These are phyloP conservation scores for Drosophila diplacantha DNA, from an alignment of 2,888 invertebrate genomes.

Conservation along the genomic window DNA sequence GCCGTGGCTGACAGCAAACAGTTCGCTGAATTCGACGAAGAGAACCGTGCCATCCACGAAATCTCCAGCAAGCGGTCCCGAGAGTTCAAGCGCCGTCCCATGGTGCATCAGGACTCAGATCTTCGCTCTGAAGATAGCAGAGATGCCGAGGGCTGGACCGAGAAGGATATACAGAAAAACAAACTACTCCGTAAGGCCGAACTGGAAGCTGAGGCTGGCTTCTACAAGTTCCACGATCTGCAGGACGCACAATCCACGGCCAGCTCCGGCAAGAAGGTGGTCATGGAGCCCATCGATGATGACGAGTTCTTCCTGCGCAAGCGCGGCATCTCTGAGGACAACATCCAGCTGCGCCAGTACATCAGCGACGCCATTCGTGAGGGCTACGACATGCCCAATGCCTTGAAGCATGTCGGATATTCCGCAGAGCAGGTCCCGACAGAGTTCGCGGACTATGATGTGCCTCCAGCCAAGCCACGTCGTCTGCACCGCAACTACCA, in stretches of 20 bases:
- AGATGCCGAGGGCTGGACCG: slow-evolving; percentile 77
- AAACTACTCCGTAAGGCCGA: slow-evolving; percentile 74
- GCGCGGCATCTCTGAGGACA: slow-evolving; percentile 87
- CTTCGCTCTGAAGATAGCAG: slow-evolving; percentile 77
- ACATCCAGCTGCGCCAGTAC: slow-evolving; percentile 87
- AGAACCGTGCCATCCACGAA: slow-evolving; percentile 80
- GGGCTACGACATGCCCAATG: slow-evolving; percentile 83
- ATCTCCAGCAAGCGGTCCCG: slow-evolving; percentile 76
- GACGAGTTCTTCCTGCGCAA: slow-evolving; percentile 92
- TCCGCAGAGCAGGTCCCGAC: slow-evolving; percentile 43
- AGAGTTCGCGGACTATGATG: slow-evolving; percentile 75
- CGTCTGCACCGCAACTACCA: slow-evolving; percentile 72
- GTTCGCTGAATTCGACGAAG: slow-evolving; percentile 80
- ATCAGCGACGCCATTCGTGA: slow-evolving; percentile 88
- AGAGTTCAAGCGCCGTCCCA: slow-evolving; percentile 76
- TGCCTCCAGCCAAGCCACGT: slow-evolving; percentile 77
- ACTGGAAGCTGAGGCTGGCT: slow-evolving; percentile 74
- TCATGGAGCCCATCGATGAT: slow-evolving; percentile 90
- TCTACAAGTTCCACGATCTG: slow-evolving; percentile 67
- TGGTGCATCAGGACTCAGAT: slow-evolving; percentile 78
- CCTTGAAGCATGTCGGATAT: slow-evolving; percentile 82
- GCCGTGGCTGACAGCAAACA: slow-evolving; percentile 80
- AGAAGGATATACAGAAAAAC: slow-evolving; percentile 77
- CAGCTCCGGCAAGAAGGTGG: slow-evolving; percentile 82
- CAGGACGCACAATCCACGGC: slow-evolving; percentile 81